A percentile compares a stretch with the other conserved stretches of the same genome.
Conservation (phyloP, 1,140 invertebrate species). For the Microvelia longipes region DNA sequence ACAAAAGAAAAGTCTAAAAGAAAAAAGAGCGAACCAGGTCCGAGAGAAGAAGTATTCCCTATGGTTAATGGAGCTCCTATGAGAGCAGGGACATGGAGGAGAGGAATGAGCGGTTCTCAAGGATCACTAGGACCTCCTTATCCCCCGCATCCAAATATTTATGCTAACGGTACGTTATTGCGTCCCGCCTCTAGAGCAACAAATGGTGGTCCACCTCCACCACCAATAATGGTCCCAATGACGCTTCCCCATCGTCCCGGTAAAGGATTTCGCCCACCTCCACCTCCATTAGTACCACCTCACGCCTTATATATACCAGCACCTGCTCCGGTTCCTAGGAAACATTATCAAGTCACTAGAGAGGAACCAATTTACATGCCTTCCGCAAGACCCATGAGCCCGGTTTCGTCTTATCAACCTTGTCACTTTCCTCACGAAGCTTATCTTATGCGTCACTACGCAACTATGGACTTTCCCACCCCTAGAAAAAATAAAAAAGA, state of each 20-base stretch:
- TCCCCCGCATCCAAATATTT: constrained; percentile 12
- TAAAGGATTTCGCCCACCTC: constrained; percentile 18
- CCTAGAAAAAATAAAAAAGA: constrained; percentile 28
- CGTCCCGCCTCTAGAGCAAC: constrained; percentile 3
- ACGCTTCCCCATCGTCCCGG: constrained; percentile 24
- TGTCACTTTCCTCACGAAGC: constrained; percentile 44
- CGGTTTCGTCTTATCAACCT: constrained; percentile 43
- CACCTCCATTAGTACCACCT: constrained; percentile 24
- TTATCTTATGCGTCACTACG: constrained; percentile 42
- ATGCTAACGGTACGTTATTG: constrained; percentile 16
- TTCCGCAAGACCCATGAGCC: constrained; percentile 36
- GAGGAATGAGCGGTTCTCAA: neutral
- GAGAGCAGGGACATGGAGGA: constrained; percentile 18
- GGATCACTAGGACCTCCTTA: constrained; percentile 6
- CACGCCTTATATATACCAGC: constrained; percentile 17
- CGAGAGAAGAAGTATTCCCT: constrained; percentile 35
- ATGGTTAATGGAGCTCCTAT: constrained; percentile 32
- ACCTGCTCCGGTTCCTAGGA: constrained; percentile 13
- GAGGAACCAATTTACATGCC: constrained; percentile 48
- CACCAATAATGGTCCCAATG: constrained; percentile 22
- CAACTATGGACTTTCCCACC: constrained; percentile 31
- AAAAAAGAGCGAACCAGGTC: constrained; percentile 27
- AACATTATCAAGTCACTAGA: constrained; percentile 28
- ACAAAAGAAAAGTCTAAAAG: constrained; percentile 18
- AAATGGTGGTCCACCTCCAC: constrained; percentile 17